Evolutionary conservation across 2,888 invertebrate genomes (phyloP).

Genomic region (Apodemia hepburni): DNA sequence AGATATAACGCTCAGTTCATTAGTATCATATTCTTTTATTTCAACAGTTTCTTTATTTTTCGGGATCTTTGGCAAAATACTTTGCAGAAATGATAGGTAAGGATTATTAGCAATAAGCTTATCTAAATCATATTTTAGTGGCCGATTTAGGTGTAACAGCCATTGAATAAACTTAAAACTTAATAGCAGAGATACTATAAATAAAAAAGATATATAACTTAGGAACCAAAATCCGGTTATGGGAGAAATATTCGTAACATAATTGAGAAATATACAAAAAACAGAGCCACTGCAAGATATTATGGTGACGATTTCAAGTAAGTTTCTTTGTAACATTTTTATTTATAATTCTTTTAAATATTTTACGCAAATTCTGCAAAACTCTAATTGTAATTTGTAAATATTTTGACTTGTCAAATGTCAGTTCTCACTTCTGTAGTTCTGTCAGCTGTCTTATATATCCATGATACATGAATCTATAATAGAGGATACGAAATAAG

Average conservation of each 20-base stretch:
- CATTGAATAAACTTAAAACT: conserved; percentile 77
- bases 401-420: too few species aligned
- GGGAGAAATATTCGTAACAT: conserved; percentile 61
- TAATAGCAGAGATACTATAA: conserved; percentile 62
- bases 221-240: conserved; percentile 64
- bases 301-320: conserved; percentile 54
- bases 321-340: conserved; percentile 59
- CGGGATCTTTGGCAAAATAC: conserved; percentile 43
- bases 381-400: too few species aligned
- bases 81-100: conserved; percentile 40
- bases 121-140: conserved; percentile 66
- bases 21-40: conserved; percentile 64
- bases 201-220: conserved; percentile 58
- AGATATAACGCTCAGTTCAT: conserved; percentile 68
- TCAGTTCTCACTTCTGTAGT: too few species aligned
- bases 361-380: background rate
- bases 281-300: conserved; percentile 52
- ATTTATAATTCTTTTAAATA: conserved; percentile 20
- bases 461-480: too few species aligned
- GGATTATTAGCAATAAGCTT: conserved; percentile 48
- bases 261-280: conserved; percentile 54
- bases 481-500: too few species aligned
- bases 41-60: conserved; percentile 35
- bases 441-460: too few species aligned
- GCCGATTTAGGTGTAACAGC: conserved; percentile 73